A percentile compares a stretch with the other conserved stretches of the same genome.
phyloP scores from a whole-genome alignment of 2,797 vertebrate genomes.

The Cossypha heuglini region DNA sequence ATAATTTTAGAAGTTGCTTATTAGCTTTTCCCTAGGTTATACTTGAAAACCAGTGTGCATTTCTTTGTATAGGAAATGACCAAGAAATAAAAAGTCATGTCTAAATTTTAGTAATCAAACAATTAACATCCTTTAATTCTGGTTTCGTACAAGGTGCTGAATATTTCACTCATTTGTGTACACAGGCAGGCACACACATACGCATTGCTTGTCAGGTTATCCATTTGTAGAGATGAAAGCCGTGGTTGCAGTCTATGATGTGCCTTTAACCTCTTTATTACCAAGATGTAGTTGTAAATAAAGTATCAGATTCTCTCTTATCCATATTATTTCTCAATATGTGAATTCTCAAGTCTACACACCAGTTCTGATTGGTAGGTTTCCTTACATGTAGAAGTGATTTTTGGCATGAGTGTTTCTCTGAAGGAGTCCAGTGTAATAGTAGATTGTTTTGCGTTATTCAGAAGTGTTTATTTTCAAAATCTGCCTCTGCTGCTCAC shows the following conservation, averaged over 20 bases:
- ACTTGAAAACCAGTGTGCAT: background rate
- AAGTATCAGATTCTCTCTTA: background rate
- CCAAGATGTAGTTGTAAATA: slow-evolving; percentile 8
- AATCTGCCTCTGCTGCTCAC: background rate
- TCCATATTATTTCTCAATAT: background rate
- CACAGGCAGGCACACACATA: background rate
- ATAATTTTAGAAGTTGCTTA: background rate
- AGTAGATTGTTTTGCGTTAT: background rate
- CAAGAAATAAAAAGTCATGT: background rate
- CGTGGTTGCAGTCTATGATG: background rate
- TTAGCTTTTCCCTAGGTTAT: background rate
- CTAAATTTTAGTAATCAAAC: background rate
- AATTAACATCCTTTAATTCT: background rate
- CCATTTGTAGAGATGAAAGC: slow-evolving; percentile 27
- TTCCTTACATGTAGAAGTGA: background rate
- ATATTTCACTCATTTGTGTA: background rate
- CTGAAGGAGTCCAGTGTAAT: slow-evolving; percentile 2
- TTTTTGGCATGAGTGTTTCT: slow-evolving; percentile 14
- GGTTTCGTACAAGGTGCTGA: background rate
- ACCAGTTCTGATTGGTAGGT: slow-evolving; percentile 19
- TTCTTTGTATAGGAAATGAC: background rate
- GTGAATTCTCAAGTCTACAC: background rate
- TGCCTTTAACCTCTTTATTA: slow-evolving; percentile 43
- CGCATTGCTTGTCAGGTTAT: background rate
- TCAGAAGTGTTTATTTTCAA: background rate